Evolutionary conservation across 2,113 vertebrate species (phyloP), one percentile per base, ranked within the genome.

Genomic region (Argyrosomus japonicus): DNA sequence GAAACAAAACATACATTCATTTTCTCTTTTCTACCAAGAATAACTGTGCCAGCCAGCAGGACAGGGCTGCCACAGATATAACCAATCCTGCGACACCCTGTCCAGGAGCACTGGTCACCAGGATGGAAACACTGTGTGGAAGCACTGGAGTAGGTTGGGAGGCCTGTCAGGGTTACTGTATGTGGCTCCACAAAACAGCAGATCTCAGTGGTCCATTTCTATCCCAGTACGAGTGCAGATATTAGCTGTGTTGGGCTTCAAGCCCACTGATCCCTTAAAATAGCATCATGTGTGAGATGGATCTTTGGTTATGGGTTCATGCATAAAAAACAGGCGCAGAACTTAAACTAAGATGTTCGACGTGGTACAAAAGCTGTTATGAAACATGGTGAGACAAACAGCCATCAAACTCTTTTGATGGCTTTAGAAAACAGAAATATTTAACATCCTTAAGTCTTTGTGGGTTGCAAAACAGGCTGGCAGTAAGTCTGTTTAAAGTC

Each of bases 401-500:
- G 36, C 18, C 51, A 65, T 27, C 23, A 50, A 29, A 54, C 19
- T 32, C 6, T 32, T 53, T 21, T 21, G 18, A 36, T 36, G 5
- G 25, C 11, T 57, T 17, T 29, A 18, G 23, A 69, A 27, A 78
- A 51, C 3, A 48, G n/a, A 63, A 23, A 29, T 27, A 58, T 10
- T 6, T 17, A 17, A 23, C 13, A 21, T n/a, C 21, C 54, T 32
- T n/a, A 10, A 63, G 48, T 63, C 32, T 47, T 21, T 69, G 51
- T 53, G 40, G 18, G 45, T 56, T 80, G 29, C 53, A 68, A 18
- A 85, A 61, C 36, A 62, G n/a, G 11, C 21, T 40, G 32, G 40
- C 53, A 73, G 63, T 48, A 63, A 21, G 23, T 81, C 68, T 64
- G 14, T 73, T 75, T 61, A 47, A 29, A 32, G 65, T 14, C 18